Conservation (phyloP, 2,797 vertebrate genomes). For the Dryobates pubescens region DNA sequence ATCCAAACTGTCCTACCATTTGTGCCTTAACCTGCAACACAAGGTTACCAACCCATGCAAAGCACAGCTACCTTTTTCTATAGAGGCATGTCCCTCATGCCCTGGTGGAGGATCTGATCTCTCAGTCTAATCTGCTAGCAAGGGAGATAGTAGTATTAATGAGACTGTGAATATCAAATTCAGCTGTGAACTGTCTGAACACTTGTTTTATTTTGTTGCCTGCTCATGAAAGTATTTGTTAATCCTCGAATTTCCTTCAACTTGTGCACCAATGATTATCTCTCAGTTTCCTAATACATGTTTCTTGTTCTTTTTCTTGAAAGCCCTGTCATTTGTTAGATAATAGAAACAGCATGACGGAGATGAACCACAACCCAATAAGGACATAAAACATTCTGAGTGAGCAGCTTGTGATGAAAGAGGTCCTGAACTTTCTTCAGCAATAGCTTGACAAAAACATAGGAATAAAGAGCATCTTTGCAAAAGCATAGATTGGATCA, state of each 20-base stretch:
- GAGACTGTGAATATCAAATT: constrained; percentile 1
- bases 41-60: not conserved
- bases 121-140: not conserved
- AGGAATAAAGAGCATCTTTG: not conserved
- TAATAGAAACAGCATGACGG: constrained; percentile 25
- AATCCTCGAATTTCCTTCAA: constrained; percentile 30
- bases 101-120: not conserved
- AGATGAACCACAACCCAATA: constrained; percentile 36
- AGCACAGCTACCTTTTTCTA: not conserved
- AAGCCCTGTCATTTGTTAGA: constrained; percentile 34
- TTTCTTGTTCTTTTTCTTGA: constrained; percentile 32
- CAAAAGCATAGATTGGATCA: constrained; percentile 1
- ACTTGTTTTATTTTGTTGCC: not conserved
- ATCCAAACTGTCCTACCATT: not conserved
- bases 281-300: not conserved
- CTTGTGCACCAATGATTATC: constrained; percentile 24
- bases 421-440: constrained; percentile 48
- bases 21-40: not conserved
- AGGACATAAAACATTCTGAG: constrained; percentile 40
- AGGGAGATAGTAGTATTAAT: not conserved
- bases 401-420: constrained; percentile 21
- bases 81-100: not conserved
- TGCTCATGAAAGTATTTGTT: constrained; percentile 15
- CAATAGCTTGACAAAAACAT: constrained; percentile 11
- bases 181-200: not conserved